A percentile compares a stretch with the other conserved stretches of the same genome.
Conservation (phyloP, 1,140 invertebrate species). For the Parasteatoda tepidariorum region DNA sequence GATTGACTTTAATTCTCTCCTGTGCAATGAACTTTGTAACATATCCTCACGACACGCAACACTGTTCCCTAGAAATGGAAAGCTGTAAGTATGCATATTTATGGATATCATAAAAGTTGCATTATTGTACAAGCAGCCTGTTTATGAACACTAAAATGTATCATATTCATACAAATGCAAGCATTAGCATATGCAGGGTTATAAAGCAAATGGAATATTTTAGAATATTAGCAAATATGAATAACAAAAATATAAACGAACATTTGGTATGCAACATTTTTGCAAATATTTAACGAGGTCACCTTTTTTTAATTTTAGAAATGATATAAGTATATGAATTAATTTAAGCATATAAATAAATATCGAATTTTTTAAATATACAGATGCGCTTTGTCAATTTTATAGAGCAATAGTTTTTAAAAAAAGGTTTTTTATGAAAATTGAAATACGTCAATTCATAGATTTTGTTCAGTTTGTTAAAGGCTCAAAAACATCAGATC, state of each 20-base stretch:
- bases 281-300: too few relatives aligned
- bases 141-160: too few relatives aligned
- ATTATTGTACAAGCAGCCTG: not conserved
- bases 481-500: too few relatives aligned
- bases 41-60: conserved; percentile 76
- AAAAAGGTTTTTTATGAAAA: too few relatives aligned
- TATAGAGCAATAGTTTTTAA: too few relatives aligned
- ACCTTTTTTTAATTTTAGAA: too few relatives aligned
- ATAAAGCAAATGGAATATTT: not conserved
- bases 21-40: conserved; percentile 95
- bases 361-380: too few relatives aligned
- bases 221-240: not conserved
- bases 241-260: not conserved
- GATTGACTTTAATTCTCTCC: conserved; percentile 85
- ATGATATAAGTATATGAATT: too few relatives aligned
- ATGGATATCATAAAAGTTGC: not conserved
- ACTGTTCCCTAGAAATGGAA: conserved; percentile 67
- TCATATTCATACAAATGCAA: not conserved
- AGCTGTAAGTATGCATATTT: conserved; percentile 65
- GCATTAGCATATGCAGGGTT: not conserved
- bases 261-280: not conserved
- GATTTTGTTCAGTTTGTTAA: too few relatives aligned
- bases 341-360: too few relatives aligned
- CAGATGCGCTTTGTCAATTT: too few relatives aligned
- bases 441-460: too few relatives aligned